Evolutionary conservation across 2,888 invertebrate species (phyloP).

Genomic region (Prosopocoilus inquinatus): DNA sequence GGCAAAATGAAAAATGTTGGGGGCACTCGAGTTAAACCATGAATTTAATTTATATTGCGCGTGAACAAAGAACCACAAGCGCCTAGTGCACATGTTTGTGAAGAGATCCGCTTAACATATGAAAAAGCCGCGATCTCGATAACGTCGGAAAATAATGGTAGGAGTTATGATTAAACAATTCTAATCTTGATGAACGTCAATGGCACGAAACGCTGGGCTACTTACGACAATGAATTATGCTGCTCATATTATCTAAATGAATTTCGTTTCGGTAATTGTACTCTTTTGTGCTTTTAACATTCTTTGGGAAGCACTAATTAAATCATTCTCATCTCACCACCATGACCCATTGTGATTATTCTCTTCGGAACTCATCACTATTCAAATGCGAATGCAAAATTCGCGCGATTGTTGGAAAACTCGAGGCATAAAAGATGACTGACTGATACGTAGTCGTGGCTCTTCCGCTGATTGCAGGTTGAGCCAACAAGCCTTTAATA

Average conservation of each 20-base stretch:
- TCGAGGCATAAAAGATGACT: conserved; percentile 37
- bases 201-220: background rate
- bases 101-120: background rate
- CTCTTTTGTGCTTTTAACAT: no score
- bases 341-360: no score
- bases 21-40: background rate
- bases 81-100: no score
- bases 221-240: no score
- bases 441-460: conserved; percentile 33
- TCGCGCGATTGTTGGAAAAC: conserved; percentile 19
- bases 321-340: no score
- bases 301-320: no score
- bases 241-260: no score
- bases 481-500: conserved; percentile 42
- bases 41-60: no score
- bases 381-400: no score
- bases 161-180: background rate
- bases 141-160: background rate
- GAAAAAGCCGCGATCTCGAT: background rate
- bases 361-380: no score
- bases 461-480: conserved; percentile 43
- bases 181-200: background rate
- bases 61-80: no score
- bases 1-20: background rate
- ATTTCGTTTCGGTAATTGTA: no score